Percentiles rank a stretch among this genome's conserved stretches.
phyloP scores from a whole-genome alignment of 2,113 vertebrate genomes.

The Junco hyemalis region DNA sequence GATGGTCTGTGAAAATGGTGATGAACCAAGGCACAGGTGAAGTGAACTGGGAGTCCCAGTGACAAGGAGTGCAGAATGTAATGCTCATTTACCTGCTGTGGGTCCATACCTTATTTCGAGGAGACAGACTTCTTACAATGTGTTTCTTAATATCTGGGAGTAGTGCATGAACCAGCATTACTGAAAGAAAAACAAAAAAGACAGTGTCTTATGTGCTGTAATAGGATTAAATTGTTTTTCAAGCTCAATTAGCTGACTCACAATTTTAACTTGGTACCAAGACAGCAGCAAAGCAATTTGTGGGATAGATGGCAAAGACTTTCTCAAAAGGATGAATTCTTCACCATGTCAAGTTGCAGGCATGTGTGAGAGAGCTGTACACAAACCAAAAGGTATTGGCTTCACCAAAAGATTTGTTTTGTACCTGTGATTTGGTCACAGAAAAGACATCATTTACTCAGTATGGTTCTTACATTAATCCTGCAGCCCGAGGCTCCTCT shows the following conservation, averaged over 20 bases:
- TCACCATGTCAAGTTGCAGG: neutral
- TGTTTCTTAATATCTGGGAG: neutral
- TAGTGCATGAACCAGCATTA: neutral
- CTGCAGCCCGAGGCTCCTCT: neutral
- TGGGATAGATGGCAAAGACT: neutral
- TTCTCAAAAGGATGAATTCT: neutral
- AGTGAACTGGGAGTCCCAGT: neutral
- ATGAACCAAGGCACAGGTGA: neutral
- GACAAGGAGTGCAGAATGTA: neutral
- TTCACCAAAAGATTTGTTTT: neutral
- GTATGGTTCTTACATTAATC: neutral
- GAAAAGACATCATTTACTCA: neutral
- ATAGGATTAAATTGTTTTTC: constrained; percentile 38
- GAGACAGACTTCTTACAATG: neutral
- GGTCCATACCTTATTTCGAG: neutral
- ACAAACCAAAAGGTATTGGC: neutral
- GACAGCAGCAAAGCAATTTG: neutral
- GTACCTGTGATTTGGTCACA: neutral
- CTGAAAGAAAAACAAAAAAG: neutral
- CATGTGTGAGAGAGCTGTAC: rapidly evolving
- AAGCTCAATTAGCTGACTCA: constrained; percentile 43
- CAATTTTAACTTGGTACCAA: neutral
- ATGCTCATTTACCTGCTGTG: neutral
- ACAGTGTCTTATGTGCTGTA: neutral
- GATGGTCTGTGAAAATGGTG: neutral